Conservation (phyloP, 2,113 vertebrate species). For the Poeciliopsis occidentalis region DNA sequence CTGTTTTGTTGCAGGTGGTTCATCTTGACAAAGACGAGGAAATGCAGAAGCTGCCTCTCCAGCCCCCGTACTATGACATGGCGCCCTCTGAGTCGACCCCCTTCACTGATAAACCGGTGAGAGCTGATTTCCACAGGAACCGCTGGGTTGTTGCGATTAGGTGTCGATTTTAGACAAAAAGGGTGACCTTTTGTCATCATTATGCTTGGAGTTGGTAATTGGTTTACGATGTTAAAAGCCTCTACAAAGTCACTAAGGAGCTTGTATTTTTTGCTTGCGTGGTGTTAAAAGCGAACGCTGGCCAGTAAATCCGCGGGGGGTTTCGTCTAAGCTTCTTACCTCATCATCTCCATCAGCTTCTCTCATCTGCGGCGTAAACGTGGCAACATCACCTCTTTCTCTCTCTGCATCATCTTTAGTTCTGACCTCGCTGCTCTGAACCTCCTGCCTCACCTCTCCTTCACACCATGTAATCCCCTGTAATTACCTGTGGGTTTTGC, state of each 20-base stretch:
- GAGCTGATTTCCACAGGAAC: conserved; percentile 52
- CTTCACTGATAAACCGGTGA: conserved; percentile 88
- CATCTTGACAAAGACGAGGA: conserved; percentile 89
- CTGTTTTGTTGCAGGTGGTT: conserved; percentile 81
- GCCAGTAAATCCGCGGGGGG: conserved; percentile 38
- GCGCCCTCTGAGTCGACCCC: conserved; percentile 82
- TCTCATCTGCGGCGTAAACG: conserved; percentile 37
- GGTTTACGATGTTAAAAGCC: conserved; percentile 14
- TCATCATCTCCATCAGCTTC: conserved; percentile 56
- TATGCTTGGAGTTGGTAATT: conserved; percentile 20
- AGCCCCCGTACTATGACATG: conserved; percentile 90
- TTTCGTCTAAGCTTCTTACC: conserved; percentile 43
- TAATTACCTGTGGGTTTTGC: conserved; percentile 61
- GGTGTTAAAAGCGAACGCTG: conserved; percentile 30
- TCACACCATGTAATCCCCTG: conserved; percentile 20
- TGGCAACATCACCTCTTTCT: neutral
- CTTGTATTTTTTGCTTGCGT: conserved; percentile 7
- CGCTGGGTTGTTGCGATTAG: conserved; percentile 1
- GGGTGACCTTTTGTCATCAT: conserved; percentile 9
- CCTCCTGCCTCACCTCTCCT: conserved; percentile 15
- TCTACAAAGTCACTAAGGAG: conserved; percentile 6
- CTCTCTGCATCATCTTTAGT: conserved; percentile 7
- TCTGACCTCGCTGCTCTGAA: conserved; percentile 28
- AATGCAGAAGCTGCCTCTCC: conserved; percentile 84
- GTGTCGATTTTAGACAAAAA: conserved; percentile 29